Evolutionary conservation across 2,797 vertebrate genomes (phyloP).

Genomic region (Monodelphis domestica): DNA sequence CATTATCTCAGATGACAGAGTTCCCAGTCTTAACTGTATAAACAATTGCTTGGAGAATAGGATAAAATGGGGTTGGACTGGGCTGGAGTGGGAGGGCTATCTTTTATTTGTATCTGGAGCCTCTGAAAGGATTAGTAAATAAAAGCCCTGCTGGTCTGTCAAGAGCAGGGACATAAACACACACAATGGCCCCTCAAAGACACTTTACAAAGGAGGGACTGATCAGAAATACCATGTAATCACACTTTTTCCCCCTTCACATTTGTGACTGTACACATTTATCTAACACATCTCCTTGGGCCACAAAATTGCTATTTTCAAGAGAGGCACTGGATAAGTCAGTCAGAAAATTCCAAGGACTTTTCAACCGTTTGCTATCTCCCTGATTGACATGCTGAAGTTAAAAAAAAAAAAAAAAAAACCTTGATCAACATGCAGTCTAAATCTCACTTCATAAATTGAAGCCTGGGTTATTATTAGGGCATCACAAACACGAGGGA

Average conservation of each 20-base stretch:
- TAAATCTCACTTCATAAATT: constrained; percentile 41
- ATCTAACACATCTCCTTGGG: constrained; percentile 27
- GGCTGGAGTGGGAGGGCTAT: constrained; percentile 22
- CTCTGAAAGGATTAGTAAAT: constrained; percentile 52
- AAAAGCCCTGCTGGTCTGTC: constrained; percentile 58
- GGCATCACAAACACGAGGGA: background rate
- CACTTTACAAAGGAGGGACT: constrained; percentile 54
- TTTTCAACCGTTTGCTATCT: constrained; percentile 56
- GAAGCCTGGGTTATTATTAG: constrained; percentile 47
- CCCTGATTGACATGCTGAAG: constrained; percentile 42
- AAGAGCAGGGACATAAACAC: background rate
- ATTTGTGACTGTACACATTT: constrained; percentile 31
- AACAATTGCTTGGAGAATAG: constrained; percentile 57
- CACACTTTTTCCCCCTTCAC: background rate
- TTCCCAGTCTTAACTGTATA: constrained; percentile 5
- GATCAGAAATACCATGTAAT: constrained; percentile 52
- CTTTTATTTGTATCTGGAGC: constrained; percentile 57
- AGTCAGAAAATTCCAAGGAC: constrained; percentile 57
- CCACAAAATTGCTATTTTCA: constrained; percentile 55
- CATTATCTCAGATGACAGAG: constrained; percentile 46
- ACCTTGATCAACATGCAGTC: constrained; percentile 18
- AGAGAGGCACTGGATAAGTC: constrained; percentile 45
- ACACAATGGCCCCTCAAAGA: constrained; percentile 8
- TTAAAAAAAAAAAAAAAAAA: constrained; percentile 20
- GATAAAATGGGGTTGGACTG: background rate